A percentile compares a stretch with the other conserved stretches of the same genome.
Conservation (phyloP, 2,113 vertebrate genomes). For the Cyprinodon brontotheroides region DNA sequence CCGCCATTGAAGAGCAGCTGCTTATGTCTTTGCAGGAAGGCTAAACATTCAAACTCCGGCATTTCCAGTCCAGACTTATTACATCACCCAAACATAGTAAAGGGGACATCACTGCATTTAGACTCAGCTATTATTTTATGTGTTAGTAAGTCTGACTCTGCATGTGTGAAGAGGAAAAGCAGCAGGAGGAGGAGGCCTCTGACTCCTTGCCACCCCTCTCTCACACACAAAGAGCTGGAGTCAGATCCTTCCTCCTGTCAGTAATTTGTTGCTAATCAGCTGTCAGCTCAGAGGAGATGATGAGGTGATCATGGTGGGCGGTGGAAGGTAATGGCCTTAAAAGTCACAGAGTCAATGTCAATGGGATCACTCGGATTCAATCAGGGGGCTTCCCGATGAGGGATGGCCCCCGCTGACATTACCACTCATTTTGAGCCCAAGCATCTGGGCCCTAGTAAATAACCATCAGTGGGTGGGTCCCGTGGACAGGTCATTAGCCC, state of each 20-base stretch:
- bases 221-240: conserved; percentile 49
- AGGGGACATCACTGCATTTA: conserved; percentile 32
- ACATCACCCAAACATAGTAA: conserved; percentile 59
- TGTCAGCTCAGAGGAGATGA: conserved; percentile 90
- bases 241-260: conserved; percentile 82
- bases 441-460: conserved; percentile 99
- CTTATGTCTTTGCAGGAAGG: conserved; percentile 25
- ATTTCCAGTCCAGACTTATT: conserved; percentile 48
- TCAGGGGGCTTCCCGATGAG: conserved; percentile 90
- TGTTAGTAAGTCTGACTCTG: conserved; percentile 15
- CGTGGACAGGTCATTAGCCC: conserved; percentile 99
- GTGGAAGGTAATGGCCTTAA: conserved; percentile 98
- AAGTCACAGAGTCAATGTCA: conserved; percentile 99
- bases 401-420: conserved; percentile 98
- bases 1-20: conserved; percentile 58
- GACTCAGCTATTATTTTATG: conserved; percentile 55
- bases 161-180: background rate
- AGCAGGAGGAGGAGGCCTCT: conserved; percentile 23
- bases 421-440: conserved; percentile 99
- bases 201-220: conserved; percentile 33
- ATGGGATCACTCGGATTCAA: conserved; percentile 97
- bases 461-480: conserved; percentile 99
- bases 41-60: conserved; percentile 35
- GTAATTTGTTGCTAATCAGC: conserved; percentile 99
- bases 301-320: conserved; percentile 90